Evolutionary conservation across 2,797 vertebrate species (phyloP), one percentile per base, ranked within the genome.

Genomic region (Adelosebastes latens): DNA sequence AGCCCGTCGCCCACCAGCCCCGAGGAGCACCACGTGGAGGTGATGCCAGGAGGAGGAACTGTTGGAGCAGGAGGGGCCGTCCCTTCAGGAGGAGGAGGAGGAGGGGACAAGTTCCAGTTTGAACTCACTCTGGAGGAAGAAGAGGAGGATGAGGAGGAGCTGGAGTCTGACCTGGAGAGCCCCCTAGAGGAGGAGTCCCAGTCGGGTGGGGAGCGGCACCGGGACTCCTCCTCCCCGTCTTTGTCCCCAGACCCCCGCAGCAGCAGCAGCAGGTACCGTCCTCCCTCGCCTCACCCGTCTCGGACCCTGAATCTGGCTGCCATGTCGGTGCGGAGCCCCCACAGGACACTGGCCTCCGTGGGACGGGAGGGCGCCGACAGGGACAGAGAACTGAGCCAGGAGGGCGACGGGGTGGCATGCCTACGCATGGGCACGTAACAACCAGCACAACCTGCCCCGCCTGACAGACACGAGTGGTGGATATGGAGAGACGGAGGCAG

Each of bases 101-200:
- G 76, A 11, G 73, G 93, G 0, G 96, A 97, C 85, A 97, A 97
- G 89, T 97, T 97, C 94, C 97, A 97, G 90, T 97, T 98, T 8
- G 95, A 97, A 92, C 93, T 97, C 77, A 97, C 97, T 0, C 88
- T 98, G 88, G 96, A 98, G 83, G 97, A 98, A 72, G 96, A 96
- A 5, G 96, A 96, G 2, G 96, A 96, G 75, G 92, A 93, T 0
- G 96, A 96, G 13, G 91, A 91, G n/a, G 91, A 91, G 29, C 32
- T 71, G 65, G 94, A 88, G 13, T 95, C 96, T 5, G 96, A 96
- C 8, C 65, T 87, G 0, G 94, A 96, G 70, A 97, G 94, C 82
- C 94, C 95, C 36, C 36, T 90, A n/a, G 95, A 97, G 0, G 95
- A 96, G 18, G 95, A 96, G 42, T 59, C 67, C 3, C 87, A 93